phyloP scores from a whole-genome alignment of 2,797 vertebrate genomes.

The Siniperca undulata region DNA sequence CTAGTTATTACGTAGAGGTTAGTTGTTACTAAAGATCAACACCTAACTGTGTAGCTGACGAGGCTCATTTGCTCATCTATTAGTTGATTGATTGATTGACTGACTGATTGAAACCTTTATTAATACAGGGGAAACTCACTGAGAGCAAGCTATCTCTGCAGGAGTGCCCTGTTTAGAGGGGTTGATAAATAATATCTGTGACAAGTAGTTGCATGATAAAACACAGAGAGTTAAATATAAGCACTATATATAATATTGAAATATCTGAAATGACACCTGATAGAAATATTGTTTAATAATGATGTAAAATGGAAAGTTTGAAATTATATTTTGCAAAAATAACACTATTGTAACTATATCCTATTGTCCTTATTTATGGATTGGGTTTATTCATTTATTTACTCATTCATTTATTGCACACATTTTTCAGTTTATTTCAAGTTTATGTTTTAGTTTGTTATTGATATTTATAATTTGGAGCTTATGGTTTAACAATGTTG shows the following conservation, averaged over 20 bases:
- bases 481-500: not conserved
- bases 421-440: not conserved
- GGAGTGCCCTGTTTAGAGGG: not conserved
- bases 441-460: not conserved
- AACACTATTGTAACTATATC: not conserved
- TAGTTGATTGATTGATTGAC: too few relatives aligned
- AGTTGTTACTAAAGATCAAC: not conserved
- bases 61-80: not conserved
- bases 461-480: not conserved
- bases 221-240: too few relatives aligned
- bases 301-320: too few relatives aligned
- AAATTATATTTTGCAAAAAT: not conserved
- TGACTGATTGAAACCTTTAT: not conserved
- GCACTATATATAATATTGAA: too few relatives aligned
- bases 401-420: too few relatives aligned
- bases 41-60: not conserved
- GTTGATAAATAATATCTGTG: not conserved
- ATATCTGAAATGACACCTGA: too few relatives aligned
- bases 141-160: not conserved
- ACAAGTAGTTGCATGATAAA: not conserved
- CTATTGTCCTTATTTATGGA: not conserved
- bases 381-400: not conserved
- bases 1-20: not conserved
- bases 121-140: too few relatives aligned
- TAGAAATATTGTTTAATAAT: not conserved